Evolutionary conservation across 2,113 vertebrate species (phyloP), one percentile per base, ranked within the genome.

Genomic region (Capreolus pygargus): DNA sequence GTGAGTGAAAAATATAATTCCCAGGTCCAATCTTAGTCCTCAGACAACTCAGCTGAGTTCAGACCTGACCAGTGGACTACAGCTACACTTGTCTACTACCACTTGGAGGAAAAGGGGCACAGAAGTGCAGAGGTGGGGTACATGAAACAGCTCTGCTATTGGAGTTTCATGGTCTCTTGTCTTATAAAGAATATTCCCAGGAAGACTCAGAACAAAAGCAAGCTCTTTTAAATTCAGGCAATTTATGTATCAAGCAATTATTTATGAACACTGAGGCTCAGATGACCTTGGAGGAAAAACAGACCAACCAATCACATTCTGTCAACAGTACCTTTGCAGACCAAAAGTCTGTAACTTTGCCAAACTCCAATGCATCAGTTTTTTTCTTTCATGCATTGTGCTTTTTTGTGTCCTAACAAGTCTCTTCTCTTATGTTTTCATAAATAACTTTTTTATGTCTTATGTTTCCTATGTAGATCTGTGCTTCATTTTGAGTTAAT

Each of bases 181-280:
- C 74, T 64, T 60, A 95, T 28, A 94, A 86, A 90, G 55, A 16
- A 27, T 52, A 86, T 70, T 91, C 83, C 43, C 28, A 78, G 92
- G 88, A 91, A 95, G 54, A 89, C 36, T 70, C 13, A 60, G 47
- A 93, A 74, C n/a, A 89, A 97, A 96, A 93, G 14, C 17, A 67
- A 93, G 60, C 23, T 50, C 60, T 84, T 86, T 96, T 57, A 88
- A 92, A 96, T 25, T 33, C 82, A 50, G 5, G 12, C 36, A 83
- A 94, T 93, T 70, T 82, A 55, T 6, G 6, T 55, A 55, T n/a
- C 54, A 92, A 64, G 25, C 45, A 90, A 50, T 70, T 36, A 58
- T 27, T 87, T 87, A 45, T 19, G 50, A 17, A 95, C 3, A 88
- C 7, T 52, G 61, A 78, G 36, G 39, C 81, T 95, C 86, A 60